Evolutionary conservation across 2,888 invertebrate species (phyloP), one percentile per base, ranked within the genome.

Genomic region (Clanis bilineata): DNA sequence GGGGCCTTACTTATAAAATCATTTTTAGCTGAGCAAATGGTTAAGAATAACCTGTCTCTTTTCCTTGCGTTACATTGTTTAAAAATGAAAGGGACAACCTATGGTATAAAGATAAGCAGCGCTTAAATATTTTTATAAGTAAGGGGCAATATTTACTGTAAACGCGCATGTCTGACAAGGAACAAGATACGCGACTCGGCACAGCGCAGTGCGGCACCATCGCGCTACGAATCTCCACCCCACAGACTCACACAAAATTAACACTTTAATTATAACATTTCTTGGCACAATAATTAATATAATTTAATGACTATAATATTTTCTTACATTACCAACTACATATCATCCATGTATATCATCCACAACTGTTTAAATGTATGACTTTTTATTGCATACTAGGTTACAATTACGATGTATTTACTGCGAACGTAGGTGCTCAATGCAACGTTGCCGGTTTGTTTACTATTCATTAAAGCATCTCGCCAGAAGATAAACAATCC

Each of bases 401-500:
- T n/a, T n/a, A 85, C 82, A 84, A 79, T 71, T 73, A 74, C 73
- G 74, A 82, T 81, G 76, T 78, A 77, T 78, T 79, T 77, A 58
- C 25, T 78, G 77, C 78, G 79, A 77, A 58, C 21, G 39, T 51
- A 51, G 10, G 41, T 43, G 28, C 56, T 47, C 58, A 76, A 72
- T 73, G 75, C 75, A 73, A 71, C 79, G 79, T 70, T 71, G 73
- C 71, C 74, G 73, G 73, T 74, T 68, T 90, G 89, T 91, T 90
- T 83, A 85, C 88, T 88, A 90, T 90, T 89, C 86, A 90, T 90
- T 88, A 90, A 79, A 85, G 82, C 86, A 85, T 84, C 83, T 84
- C 82, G 73, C 79, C 79, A 76, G 77, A 83, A 86, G 73, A 82
- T 85, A 89, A 90, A 89, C 87, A 89, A 82, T 77, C 70, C 73